Evolutionary conservation across 2,888 invertebrate genomes (phyloP), one percentile per base, ranked within the genome.

Genomic region (Phragmatobia fuliginosa): DNA sequence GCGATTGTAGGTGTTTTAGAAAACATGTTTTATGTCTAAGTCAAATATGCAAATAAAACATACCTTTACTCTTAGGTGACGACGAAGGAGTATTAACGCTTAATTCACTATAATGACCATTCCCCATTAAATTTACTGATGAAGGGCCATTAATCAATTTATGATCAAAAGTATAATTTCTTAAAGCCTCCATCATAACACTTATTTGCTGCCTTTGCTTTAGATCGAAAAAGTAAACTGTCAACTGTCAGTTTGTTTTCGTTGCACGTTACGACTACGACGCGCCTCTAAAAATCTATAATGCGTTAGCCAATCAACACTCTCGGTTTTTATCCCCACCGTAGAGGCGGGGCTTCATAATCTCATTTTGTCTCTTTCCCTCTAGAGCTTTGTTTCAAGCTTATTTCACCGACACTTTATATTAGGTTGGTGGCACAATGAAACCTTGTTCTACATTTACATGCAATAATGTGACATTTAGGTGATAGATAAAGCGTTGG

Each of bases 261-360:
- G 84, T 83, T 84, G 72, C 79, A 77, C 81, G 78, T 76, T 78
- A 80, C 81, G 76, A 83, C n/a, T n/a, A n/a, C n/a, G n/a, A n/a
- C n/a, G n/a, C 88, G 88, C 88, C 88, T 90, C 81, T 91, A 92
- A 94, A 94, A 94, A 94, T 94, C 94, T 87, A 94, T 94, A 94
- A 94, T 90, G 87, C 85, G 83, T 80, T 87, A 82, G 81, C 94
- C 94, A 94, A 94, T 94, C 68, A 90, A 92, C 90, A 88, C 76
- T 74, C 81, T 85, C 82, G 78, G 85, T 85, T 85, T 84, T 83
- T 83, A 87, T 87, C 92, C 94, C 93, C 92, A 87, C 93, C 90
- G 87, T 87, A 88, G 88, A 90, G 94, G 94, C 94, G 94, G 89
- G 88, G 92, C 89, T 76, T 80, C 77, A 78, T 89, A 78, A 90